Percentiles rank a stretch among this genome's conserved stretches.
phyloP scores from a whole-genome alignment of 2,797 vertebrate species.

The Setipinna tenuifilis region DNA sequence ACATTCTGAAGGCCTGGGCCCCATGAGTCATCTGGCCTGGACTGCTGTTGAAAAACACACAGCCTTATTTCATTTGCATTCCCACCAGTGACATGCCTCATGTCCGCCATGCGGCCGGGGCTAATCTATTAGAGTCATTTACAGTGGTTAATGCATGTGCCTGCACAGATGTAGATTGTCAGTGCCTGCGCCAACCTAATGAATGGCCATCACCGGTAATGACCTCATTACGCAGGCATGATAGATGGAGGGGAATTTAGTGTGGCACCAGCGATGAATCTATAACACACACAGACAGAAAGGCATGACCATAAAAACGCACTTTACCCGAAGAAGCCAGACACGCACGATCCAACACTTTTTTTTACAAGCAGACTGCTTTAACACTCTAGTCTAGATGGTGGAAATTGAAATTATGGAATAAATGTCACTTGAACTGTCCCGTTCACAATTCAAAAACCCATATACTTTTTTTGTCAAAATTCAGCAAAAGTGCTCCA shows the following conservation, averaged over 20 bases:
- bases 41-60: no score
- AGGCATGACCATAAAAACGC: neutral
- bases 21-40: no score
- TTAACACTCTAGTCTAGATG: neutral
- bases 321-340: neutral
- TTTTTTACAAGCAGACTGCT: neutral
- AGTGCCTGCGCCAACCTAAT: neutral
- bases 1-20: no score
- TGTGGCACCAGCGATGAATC: neutral
- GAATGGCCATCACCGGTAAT: neutral
- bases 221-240: neutral
- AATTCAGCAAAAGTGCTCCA: neutral
- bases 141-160: neutral
- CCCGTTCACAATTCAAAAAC: neutral
- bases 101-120: neutral
- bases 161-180: conserved; percentile 14
- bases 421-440: neutral
- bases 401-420: neutral
- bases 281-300: neutral
- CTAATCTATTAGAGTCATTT: neutral
- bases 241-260: conserved; percentile 2
- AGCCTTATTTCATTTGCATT: neutral
- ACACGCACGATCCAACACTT: neutral
- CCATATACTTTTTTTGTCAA: neutral
- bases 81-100: neutral